Evolutionary conservation across 2,113 vertebrate genomes (phyloP).

Genomic region (Elephantulus edwardii): DNA sequence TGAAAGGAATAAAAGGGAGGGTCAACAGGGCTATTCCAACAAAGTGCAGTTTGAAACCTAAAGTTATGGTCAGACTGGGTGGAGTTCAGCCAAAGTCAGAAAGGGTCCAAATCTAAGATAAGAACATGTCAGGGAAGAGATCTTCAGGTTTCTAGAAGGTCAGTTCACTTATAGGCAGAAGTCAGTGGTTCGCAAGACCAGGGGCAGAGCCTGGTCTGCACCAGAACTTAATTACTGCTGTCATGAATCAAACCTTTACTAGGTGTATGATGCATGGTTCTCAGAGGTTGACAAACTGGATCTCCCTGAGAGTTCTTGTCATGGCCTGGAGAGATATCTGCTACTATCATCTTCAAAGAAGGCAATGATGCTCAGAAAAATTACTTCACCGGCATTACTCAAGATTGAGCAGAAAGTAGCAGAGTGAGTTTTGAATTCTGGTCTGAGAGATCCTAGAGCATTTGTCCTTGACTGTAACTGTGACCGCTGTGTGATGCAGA

Average conservation of each 20-base stretch:
- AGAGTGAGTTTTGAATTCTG: background rate
- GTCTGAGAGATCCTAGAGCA: background rate
- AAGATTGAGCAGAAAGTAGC: background rate
- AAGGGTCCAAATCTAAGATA: background rate
- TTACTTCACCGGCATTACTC: fast-evolving
- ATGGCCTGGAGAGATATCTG: background rate
- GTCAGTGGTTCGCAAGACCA: background rate
- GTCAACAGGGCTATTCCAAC: no score
- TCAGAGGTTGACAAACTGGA: background rate
- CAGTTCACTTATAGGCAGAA: no score
- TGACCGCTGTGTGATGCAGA: background rate
- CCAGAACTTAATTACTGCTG: fast-evolving
- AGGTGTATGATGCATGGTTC: fast-evolving
- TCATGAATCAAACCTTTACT: fast-evolving
- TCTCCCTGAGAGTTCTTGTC: background rate
- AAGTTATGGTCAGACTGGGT: background rate
- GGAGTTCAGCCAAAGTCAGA: background rate
- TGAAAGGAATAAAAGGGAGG: fast-evolving
- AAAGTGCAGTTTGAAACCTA: background rate
- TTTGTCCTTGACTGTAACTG: no score
- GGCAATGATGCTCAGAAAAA: background rate
- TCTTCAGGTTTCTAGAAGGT: background rate
- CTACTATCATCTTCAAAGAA: background rate
- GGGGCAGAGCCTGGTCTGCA: background rate
- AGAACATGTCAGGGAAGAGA: background rate